Percentiles rank a stretch among this genome's conserved stretches.
These are phyloP conservation scores for Leguminivora glycinivorella DNA, from an alignment of 1,140 invertebrate species.

Conservation along the genomic window DNA sequence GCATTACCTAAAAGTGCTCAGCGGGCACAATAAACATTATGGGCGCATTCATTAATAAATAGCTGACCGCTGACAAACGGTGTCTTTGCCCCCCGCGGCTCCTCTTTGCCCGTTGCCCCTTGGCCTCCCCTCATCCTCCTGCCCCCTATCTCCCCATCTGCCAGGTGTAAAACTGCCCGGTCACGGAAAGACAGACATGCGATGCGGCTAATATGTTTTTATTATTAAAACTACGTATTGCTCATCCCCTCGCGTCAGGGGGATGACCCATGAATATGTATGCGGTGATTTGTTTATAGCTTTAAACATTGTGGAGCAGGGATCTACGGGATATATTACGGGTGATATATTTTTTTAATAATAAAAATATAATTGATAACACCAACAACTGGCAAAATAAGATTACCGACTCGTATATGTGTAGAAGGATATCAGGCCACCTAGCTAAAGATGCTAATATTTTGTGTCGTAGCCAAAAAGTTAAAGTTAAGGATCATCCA, in stretches of 20 bases:
- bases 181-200: slow-evolving; percentile 76
- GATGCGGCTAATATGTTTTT: slow-evolving; percentile 77
- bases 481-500: too few relatives aligned
- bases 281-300: slow-evolving; percentile 69
- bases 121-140: slow-evolving; percentile 43
- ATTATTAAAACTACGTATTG: slow-evolving; percentile 72
- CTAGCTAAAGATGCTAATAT: too few relatives aligned
- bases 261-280: slow-evolving; percentile 70
- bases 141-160: slow-evolving; percentile 52
- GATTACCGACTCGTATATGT: too few relatives aligned
- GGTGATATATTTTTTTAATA: background rate
- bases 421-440: too few relatives aligned
- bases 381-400: too few relatives aligned
- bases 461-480: too few relatives aligned
- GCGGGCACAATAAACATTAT: slow-evolving; percentile 73
- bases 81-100: slow-evolving; percentile 55
- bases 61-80: slow-evolving; percentile 72
- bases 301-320: slow-evolving; percentile 34
- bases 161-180: slow-evolving; percentile 77
- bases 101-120: slow-evolving; percentile 55
- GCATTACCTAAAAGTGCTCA: slow-evolving; percentile 62
- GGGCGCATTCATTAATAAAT: slow-evolving; percentile 74
- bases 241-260: slow-evolving; percentile 54
- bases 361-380: too few relatives aligned
- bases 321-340: background rate